Conservation (phyloP, 2,113 vertebrate species). For the Calidris pygmaea region DNA sequence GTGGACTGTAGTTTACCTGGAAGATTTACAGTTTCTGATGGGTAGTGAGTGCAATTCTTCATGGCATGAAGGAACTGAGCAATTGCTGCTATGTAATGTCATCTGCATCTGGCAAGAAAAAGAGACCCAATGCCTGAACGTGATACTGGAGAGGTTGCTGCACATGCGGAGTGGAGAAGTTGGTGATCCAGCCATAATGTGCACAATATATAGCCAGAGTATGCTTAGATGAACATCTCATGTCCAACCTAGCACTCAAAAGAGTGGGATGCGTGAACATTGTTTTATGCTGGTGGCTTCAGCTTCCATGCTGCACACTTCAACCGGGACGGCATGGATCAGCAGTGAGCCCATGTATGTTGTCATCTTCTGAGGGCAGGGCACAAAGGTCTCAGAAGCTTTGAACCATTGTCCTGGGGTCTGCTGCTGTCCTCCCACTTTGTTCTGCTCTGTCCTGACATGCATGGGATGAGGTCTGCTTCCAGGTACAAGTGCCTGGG, state of each 20-base stretch:
- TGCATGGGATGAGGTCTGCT: not conserved
- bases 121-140: rapidly evolving
- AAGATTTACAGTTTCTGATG: not conserved
- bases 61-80: not conserved
- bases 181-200: rapidly evolving
- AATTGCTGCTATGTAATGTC: not conserved
- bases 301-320: rapidly evolving
- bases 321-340: rapidly evolving
- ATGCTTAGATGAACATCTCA: not conserved
- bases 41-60: not conserved
- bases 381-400: not conserved
- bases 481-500: rapidly evolving
- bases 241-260: not conserved
- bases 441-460: not conserved
- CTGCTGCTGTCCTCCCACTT: not conserved
- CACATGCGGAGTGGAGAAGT: not conserved
- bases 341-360: not conserved
- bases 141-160: not conserved
- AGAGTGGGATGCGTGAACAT: too few relatives aligned
- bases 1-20: not conserved
- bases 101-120: not conserved
- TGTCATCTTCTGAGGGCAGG: not conserved
- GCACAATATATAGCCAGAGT: not conserved
- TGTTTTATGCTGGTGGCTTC: not conserved
- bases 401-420: not conserved